Evolutionary conservation across 2,797 vertebrate genomes (phyloP), one percentile per base, ranked within the genome.

Genomic region (Pristis pectinata): DNA sequence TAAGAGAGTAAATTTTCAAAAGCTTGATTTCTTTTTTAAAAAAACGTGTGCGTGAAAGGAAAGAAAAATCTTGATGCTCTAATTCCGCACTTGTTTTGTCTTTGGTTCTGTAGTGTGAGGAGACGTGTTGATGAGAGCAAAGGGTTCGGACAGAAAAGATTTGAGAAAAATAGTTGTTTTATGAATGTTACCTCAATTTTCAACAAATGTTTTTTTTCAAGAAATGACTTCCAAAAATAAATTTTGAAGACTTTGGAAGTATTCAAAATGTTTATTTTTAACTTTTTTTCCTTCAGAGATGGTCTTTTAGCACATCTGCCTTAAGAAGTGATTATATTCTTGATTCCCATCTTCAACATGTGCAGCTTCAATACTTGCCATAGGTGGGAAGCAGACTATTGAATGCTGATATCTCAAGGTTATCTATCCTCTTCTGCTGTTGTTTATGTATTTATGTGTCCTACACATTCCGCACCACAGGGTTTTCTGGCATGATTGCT

Each of bases 361-460:
- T 34, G 5, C 9, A 22, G 22, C n/a, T 91, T 67, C 37, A 91
- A 91, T 37, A 67, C 8, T 3, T 64, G 59, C 61, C 87, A 24
- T 67, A 4, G 59, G n/a, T 91, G 37, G 19, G 11, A 91, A 67
- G 91, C 59, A 41, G 87, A 91, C n/a, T 91, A 37, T 41, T 22
- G 37, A 59, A 15, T 34, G 87, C n/a, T 67, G 59, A 64, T 91
- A 64, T 41, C 59, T 64, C 87, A 67, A 91, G 59, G 87, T 91
- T 91, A 91, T 91, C 56, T 64, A 64, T 64, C 19, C 87, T 67
- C n/a, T 67, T 19, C 87, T 67, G n/a, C 87, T 64, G 34, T 64
- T 91, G 59, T 64, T 91, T 67, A 91, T 91, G 11, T 67, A 91
- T 91, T 67, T 91, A 91, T 91, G n/a, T 41, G 67, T 64, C n/a